These are phyloP conservation scores for Bufotes viridis DNA, from an alignment of 2,797 vertebrate species.

Conservation along the genomic window DNA sequence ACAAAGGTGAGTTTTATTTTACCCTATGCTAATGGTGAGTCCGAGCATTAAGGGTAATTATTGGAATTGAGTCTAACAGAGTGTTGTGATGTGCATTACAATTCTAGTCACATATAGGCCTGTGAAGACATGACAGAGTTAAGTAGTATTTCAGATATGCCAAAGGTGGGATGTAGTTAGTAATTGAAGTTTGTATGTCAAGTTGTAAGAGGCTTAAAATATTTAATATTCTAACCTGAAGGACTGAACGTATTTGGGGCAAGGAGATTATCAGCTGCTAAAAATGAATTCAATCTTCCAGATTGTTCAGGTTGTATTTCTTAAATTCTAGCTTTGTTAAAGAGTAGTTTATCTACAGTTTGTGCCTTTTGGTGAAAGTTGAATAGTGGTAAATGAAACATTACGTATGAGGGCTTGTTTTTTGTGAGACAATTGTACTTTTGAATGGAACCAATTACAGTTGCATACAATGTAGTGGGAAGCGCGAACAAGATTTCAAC, in stretches of 20 bases:
- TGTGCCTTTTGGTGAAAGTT: background rate
- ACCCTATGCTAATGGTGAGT: background rate
- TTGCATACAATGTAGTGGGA: too few relatives aligned
- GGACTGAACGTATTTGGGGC: conserved; percentile 14
- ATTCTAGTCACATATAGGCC: conserved; percentile 10
- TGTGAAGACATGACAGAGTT: conserved; percentile 16
- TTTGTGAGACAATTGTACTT: too few relatives aligned
- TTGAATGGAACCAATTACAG: too few relatives aligned
- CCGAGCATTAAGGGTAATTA: background rate
- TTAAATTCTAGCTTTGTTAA: background rate
- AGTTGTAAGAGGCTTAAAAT: conserved; percentile 50
- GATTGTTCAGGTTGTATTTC: background rate
- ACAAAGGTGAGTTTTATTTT: background rate
- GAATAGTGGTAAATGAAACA: background rate
- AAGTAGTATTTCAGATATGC: background rate
- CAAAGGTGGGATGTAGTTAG: conserved; percentile 35
- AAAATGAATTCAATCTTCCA: conserved; percentile 1
- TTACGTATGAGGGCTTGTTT: too few relatives aligned
- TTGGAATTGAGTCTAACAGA: background rate
- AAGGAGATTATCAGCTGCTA: conserved; percentile 45
- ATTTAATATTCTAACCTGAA: conserved; percentile 42
- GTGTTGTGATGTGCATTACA: background rate
- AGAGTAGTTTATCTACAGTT: background rate
- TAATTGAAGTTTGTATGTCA: conserved; percentile 53
- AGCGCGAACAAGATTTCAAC: too few relatives aligned